Conservation (phyloP, 2,113 vertebrate genomes). For the Myodes glareolus region DNA sequence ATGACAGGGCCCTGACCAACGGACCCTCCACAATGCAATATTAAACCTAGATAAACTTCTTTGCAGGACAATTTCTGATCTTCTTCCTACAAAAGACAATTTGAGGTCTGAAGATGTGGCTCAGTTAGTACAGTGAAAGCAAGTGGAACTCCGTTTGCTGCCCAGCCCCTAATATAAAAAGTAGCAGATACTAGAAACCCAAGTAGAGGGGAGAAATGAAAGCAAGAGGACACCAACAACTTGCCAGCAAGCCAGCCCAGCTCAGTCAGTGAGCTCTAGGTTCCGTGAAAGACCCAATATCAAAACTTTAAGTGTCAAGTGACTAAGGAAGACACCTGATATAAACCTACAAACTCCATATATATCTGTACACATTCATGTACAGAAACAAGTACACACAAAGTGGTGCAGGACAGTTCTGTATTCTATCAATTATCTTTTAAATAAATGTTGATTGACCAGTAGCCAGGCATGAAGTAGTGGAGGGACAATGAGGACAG, state of each 20-base stretch:
- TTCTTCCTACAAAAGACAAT: background rate
- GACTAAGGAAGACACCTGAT: background rate
- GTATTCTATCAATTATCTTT: background rate
- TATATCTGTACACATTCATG: background rate
- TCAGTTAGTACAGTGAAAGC: background rate
- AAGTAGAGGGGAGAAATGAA: background rate
- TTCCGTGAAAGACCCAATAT: background rate
- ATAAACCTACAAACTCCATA: background rate
- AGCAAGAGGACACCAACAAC: background rate
- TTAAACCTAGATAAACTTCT: background rate
- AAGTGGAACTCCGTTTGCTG: background rate
- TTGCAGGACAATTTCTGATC: background rate
- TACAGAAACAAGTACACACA: background rate
- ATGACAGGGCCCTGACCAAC: background rate
- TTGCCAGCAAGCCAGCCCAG: background rate
- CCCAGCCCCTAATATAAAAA: background rate
- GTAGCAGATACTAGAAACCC: background rate
- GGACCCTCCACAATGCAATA: too few relatives aligned
- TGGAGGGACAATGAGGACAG: too few relatives aligned
- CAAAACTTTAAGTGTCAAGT: background rate
- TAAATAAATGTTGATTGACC: too few relatives aligned
- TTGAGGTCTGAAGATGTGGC: background rate
- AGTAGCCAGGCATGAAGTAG: too few relatives aligned
- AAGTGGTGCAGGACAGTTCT: background rate
- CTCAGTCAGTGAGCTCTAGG: background rate